Evolutionary conservation across 2,888 invertebrate species (phyloP).

Genomic region (Cecidostiba fungosa): DNA sequence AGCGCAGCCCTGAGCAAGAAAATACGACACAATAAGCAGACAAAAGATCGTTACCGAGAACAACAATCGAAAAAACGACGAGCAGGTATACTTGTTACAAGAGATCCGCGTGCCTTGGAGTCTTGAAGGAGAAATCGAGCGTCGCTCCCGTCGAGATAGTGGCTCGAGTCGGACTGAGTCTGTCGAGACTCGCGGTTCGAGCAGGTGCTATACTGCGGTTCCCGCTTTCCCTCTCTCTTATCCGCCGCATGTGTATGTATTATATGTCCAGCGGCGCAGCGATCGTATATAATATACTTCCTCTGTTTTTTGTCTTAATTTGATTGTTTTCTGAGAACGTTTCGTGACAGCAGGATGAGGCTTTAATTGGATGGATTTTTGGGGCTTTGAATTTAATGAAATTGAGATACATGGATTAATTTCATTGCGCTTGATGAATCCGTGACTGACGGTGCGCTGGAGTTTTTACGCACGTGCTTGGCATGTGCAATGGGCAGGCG

Average conservation of each 20-base stretch:
- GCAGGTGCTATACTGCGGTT: slow-evolving; percentile 1
- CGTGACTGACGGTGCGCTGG: too few relatives aligned
- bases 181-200: neutral
- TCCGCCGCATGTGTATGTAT: neutral
- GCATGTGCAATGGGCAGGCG: too few relatives aligned
- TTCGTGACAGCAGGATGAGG: neutral
- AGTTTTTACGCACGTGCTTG: too few relatives aligned
- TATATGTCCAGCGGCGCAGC: neutral
- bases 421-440: too few relatives aligned
- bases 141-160: neutral
- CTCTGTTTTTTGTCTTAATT: neutral
- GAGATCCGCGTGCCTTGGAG: neutral
- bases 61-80: too few relatives aligned
- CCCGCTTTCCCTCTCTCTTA: neutral
- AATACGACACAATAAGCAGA: too few relatives aligned
- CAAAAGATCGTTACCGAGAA: too few relatives aligned
- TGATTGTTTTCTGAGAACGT: too few relatives aligned
- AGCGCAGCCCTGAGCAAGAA: too few relatives aligned
- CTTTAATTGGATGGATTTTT: neutral
- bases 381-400: too few relatives aligned
- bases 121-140: neutral
- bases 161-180: slow-evolving; percentile 4
- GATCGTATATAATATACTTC: neutral
- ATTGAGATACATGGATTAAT: too few relatives aligned
- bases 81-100: neutral